phyloP scores from a whole-genome alignment of 2,888 invertebrate genomes.

The Prenolepis imparis region DNA sequence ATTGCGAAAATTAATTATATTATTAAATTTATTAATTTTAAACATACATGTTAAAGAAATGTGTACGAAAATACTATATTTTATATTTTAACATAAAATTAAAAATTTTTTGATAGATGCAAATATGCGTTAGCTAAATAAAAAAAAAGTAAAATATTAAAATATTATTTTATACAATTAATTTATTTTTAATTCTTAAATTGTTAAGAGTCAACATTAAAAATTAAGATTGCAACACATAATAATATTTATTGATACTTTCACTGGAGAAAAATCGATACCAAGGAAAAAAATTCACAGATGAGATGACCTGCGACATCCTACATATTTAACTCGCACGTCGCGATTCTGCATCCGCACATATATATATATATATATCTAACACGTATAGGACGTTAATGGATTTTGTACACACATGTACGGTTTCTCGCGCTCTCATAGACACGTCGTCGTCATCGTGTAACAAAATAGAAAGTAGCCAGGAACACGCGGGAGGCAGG shows the following conservation, averaged over 20 bases:
- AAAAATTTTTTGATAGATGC: not conserved
- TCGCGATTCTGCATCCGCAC: not conserved
- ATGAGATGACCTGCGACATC: not conserved
- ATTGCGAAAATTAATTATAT: too few species aligned
- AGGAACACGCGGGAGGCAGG: slow-evolving; percentile 14
- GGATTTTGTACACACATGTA: slow-evolving; percentile 4
- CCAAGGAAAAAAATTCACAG: not conserved
- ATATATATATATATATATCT: not conserved
- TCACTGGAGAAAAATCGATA: not conserved
- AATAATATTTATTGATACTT: slow-evolving; percentile 1
- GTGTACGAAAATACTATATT: not conserved
- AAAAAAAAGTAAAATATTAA: not conserved
- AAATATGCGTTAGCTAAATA: not conserved
- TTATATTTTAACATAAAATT: not conserved
- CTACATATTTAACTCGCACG: not conserved
- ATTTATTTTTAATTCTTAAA: not conserved
- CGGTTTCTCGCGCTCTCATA: not conserved
- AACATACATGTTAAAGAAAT: not conserved
- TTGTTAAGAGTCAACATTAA: not conserved
- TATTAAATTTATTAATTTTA: not conserved
- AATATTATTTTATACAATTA: slow-evolving; percentile 12
- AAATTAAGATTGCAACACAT: not conserved
- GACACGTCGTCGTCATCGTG: slow-evolving; percentile 53
- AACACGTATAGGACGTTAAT: slow-evolving; percentile 5
- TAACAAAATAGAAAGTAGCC: slow-evolving; percentile 75